Base-by-base conservation (phyloP, 2,113 vertebrate genomes). In the Origma solitaria region DNA sequence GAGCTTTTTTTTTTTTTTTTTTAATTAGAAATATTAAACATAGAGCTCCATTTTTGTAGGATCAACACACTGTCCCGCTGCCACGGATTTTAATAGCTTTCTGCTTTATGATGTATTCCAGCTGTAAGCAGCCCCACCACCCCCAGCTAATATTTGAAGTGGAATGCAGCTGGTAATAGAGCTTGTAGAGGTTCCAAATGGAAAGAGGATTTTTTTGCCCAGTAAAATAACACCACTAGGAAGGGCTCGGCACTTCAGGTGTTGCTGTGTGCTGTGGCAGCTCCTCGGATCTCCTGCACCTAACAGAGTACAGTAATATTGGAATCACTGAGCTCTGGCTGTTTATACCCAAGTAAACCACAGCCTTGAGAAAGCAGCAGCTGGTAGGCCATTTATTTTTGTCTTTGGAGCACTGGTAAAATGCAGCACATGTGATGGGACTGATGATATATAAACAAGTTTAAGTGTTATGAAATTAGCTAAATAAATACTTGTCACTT, bases 401-500 rank as follows among this genome's bases (percentile, higher is more conserved):
- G 97, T 97, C 96, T 96, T 93, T 96, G 93, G 95, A 95, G 77
- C 96, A 96, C 86, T 86, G 93, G 96, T 90, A 97, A 97, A 97
- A 97, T 95, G 95, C 97, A 96, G 95, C 92, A 85, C 97, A 96
- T 94, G 97, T 97, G 97, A 98, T 96, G 95, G 94, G 96, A 88
- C 95, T 93, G 96, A 95, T 88, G 88, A 95, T 93, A 72, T 88
- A 91, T 96, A 97, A 97, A 97, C 97, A 97, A 93, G 95, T 93
- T 88, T 86, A 96, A 97, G 94, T 92, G 83, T 95, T 95, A 91
- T 85, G 86, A 95, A 64, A 97, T 96, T 92, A 94, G 87, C 94
- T 97, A 93, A 97, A 62, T 90, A 96, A 81, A 97, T 87, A 89
- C 95, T 94, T 91, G 94, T 94, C 86, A 81, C 87, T 96, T 76